Evolutionary conservation across 2,113 vertebrate species (phyloP).

Genomic region (Pantherophis guttatus): DNA sequence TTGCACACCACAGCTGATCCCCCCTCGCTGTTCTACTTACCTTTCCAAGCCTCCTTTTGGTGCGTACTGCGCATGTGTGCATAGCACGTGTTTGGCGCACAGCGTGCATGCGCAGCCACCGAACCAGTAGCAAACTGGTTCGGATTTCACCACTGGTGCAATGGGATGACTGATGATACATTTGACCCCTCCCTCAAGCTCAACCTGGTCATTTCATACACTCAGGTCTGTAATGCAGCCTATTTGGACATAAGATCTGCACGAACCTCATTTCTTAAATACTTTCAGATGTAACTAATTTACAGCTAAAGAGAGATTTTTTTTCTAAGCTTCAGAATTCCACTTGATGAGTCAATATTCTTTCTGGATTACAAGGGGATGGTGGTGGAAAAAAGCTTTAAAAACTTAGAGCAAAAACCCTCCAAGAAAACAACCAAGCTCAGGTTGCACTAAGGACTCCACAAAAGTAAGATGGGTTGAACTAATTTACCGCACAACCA

Average conservation of each 20-base stretch:
- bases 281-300: background rate
- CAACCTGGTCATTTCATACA: background rate
- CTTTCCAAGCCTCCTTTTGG: no score
- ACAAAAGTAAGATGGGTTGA: background rate
- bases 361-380: background rate
- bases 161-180: background rate
- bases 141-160: no score
- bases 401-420: background rate
- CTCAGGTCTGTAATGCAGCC: background rate
- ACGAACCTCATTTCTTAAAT: background rate
- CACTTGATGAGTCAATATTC: background rate
- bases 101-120: no score
- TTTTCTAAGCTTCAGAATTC: background rate
- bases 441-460: no score
- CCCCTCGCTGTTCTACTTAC: no score
- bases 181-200: background rate
- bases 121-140: no score
- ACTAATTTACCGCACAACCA: background rate
- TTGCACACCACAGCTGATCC: no score
- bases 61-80: no score
- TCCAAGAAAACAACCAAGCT: no score
- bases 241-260: background rate
- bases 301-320: background rate
- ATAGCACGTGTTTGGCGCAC: no score
- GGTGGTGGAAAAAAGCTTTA: background rate